Base-by-base conservation (phyloP, 2,113 vertebrate genomes). In the Bos indicus region DNA sequence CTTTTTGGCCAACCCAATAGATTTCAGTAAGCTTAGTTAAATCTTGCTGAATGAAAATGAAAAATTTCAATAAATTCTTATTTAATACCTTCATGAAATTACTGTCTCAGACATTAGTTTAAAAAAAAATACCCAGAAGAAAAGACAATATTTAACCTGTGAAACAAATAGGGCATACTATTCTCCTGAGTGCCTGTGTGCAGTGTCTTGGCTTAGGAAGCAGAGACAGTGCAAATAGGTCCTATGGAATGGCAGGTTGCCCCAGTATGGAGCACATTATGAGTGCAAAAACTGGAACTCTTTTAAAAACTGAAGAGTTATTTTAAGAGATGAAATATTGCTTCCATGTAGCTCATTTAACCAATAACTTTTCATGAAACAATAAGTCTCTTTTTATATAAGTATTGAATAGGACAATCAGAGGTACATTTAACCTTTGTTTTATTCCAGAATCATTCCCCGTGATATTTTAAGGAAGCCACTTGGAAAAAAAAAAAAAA, bases 261-360 rank as follows among this genome's bases (percentile, higher is more conserved):
- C 54, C 80, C 16, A 74, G 40, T 9, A 46, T 16, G 52, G 81
- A 67, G 46, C 23, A 17, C 4, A 9, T n/a, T 10, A 2, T 13
- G 5, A 59, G 17, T 16, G 25, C 4, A 40, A 62, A 62, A 88
- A 43, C 15, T 40, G 10, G 40, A 83, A 40, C 16, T 21, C 4
- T 57, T 77, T 77, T 54, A 11, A 59, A 92, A 90, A 60, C 40
- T 11, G 23, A 78, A 77, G 83, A 95, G 33, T 89, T 95, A 60
- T 91, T 96, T 94, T 95, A 85, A 94, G 88, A 97, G 56, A 84
- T 88, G 46, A 93, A 95, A 60, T 94, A 80, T 74, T 82, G 28
- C 62, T 96, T 97, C 43, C 36, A 62, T 13, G 4, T n/a, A 92
- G 46, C 36, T 77, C 36, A 28, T 80, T 94, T 94, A 91, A 67